These are phyloP conservation scores for Malacoctenus gilli DNA, from an alignment of 2,797 vertebrate genomes.

Conservation along the genomic window DNA sequence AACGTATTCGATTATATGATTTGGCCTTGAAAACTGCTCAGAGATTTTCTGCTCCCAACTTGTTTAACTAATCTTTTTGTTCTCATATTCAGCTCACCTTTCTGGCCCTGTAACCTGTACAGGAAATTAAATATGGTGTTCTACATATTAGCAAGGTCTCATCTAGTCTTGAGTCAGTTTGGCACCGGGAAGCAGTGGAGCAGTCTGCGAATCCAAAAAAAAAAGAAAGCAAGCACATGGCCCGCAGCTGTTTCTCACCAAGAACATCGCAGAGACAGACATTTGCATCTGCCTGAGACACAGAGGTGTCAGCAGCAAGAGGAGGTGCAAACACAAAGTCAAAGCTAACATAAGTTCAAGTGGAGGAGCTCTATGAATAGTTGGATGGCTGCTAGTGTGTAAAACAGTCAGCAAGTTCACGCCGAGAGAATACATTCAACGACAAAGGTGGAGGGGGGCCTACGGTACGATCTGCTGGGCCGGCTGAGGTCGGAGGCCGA, in stretches of 20 bases:
- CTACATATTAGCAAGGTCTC: conserved; percentile 33
- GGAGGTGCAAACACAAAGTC: conserved; percentile 54
- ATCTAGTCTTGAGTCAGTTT: conserved; percentile 53
- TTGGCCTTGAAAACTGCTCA: neutral
- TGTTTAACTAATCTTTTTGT: conserved; percentile 13
- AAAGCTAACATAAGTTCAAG: conserved; percentile 40
- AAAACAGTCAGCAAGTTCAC: conserved; percentile 43
- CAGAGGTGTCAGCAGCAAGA: conserved; percentile 50
- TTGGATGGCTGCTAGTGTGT: conserved; percentile 18
- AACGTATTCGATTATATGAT: conserved; percentile 24
- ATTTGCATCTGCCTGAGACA: conserved; percentile 73
- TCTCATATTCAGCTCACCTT: conserved; percentile 44
- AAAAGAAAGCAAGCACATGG: conserved; percentile 63
- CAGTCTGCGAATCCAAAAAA: conserved; percentile 59
- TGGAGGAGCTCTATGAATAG: conserved; percentile 34
- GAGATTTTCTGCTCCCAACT: conserved; percentile 1
- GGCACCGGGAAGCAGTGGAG: conserved; percentile 47
- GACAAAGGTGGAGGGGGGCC: conserved; percentile 6
- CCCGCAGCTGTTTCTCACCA: conserved; percentile 61
- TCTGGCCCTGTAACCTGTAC: conserved; percentile 21
- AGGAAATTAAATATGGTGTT: conserved; percentile 53
- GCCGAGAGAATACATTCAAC: conserved; percentile 29
- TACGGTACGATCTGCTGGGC: neutral
- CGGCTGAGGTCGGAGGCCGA: neutral
- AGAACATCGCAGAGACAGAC: conserved; percentile 65